Conservation (phyloP, 64 coral and sea anemone genomes). For the Stichodactyla helianthus region DNA sequence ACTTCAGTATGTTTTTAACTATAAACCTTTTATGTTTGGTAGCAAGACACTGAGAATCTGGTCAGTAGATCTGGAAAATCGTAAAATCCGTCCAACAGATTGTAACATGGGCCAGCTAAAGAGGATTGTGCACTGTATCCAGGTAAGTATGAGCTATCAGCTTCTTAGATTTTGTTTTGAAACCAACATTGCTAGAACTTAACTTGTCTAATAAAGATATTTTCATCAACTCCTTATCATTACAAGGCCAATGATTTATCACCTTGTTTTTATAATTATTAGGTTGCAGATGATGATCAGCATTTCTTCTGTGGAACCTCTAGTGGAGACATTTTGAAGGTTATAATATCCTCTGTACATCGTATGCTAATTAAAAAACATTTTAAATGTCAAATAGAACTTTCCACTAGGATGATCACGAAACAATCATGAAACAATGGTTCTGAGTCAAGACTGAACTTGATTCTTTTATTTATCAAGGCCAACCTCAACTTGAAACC, state of each 20-base stretch:
- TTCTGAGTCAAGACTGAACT: too few species aligned
- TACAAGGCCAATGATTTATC: neutral
- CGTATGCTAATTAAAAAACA: too few species aligned
- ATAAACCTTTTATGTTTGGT: neutral
- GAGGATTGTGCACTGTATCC: conserved; percentile 84
- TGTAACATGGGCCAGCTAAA: conserved; percentile 87
- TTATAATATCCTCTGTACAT: conserved; percentile 27
- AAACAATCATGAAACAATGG: too few species aligned
- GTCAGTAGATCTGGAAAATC: conserved; percentile 79
- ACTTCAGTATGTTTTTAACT: neutral
- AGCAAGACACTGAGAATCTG: conserved; percentile 96
- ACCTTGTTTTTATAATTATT: neutral
- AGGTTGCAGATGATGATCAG: conserved; percentile 85
- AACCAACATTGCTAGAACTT: neutral
- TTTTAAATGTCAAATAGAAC: too few species aligned
- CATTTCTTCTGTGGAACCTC: conserved; percentile 93
- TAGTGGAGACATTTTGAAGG: conserved; percentile 89
- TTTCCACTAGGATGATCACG: too few species aligned
- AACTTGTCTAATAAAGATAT: neutral
- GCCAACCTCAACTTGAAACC: too few species aligned
- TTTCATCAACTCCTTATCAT: neutral
- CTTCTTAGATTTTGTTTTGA: neutral
- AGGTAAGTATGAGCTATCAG: conserved; percentile 36
- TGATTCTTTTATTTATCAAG: too few species aligned
- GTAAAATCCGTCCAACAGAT: conserved; percentile 85